These are phyloP conservation scores for Podarcis siculus DNA, from an alignment of 2,797 vertebrate genomes.

Conservation along the genomic window DNA sequence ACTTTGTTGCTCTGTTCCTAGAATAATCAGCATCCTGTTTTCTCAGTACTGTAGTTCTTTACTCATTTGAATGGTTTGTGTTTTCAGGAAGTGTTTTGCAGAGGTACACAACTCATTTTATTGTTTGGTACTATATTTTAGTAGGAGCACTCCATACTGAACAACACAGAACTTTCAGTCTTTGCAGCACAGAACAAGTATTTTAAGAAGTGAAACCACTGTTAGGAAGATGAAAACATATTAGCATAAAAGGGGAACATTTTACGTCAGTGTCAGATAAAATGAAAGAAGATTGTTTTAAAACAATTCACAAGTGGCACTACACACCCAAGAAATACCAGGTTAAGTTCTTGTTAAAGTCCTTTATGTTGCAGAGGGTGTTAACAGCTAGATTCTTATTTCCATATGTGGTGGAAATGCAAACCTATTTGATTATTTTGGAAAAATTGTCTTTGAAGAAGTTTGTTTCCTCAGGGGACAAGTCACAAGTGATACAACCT, in stretches of 20 bases:
- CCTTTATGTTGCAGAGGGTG: too few relatives aligned
- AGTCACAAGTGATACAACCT: too few relatives aligned
- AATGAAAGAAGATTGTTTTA: too few relatives aligned
- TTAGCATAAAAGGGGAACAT: slow-evolving; percentile 7
- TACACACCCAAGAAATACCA: too few relatives aligned
- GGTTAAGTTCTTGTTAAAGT: too few relatives aligned
- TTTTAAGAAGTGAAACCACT: slow-evolving; percentile 2
- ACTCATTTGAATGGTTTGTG: slow-evolving; percentile 19
- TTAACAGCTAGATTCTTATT: too few relatives aligned
- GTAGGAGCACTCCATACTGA: not conserved
- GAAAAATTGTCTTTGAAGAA: too few relatives aligned
- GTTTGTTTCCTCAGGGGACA: too few relatives aligned
- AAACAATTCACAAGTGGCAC: too few relatives aligned
- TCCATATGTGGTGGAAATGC: too few relatives aligned
- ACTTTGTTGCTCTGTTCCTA: slow-evolving; percentile 51
- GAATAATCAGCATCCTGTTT: not conserved
- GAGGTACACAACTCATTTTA: not conserved
- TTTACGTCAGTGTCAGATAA: too few relatives aligned
- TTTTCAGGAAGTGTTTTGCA: slow-evolving; percentile 40
- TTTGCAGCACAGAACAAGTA: not conserved
- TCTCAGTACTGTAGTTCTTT: slow-evolving; percentile 39
- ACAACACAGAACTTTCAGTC: not conserved
- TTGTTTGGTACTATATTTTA: not conserved
- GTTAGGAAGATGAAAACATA: slow-evolving; percentile 1
- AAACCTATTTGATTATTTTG: too few relatives aligned